A percentile compares a stretch with the other conserved stretches of the same genome.
These are phyloP conservation scores for Hoplostethus mediterraneus DNA, from an alignment of 2,797 vertebrate genomes.

Conservation along the genomic window DNA sequence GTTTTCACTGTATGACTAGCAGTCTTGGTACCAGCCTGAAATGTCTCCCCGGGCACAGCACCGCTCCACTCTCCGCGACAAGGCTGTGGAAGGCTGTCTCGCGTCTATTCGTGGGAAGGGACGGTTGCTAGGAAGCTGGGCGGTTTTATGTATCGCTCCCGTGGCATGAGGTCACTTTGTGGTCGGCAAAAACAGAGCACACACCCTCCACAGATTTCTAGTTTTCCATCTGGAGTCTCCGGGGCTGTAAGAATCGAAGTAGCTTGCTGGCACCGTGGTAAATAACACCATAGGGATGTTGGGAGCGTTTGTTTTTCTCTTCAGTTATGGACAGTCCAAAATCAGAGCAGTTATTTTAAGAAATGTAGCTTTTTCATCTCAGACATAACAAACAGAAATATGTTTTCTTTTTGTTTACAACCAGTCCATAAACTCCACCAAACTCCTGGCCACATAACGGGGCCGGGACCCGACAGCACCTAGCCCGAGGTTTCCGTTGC, in stretches of 20 bases:
- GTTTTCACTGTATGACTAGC: conserved; percentile 29
- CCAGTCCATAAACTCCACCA: conserved; percentile 27
- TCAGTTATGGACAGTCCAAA: conserved; percentile 24
- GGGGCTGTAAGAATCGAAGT: conserved; percentile 34
- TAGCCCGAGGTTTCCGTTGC: conserved; percentile 19
- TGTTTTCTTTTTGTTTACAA: conserved; percentile 35
- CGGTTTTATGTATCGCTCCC: conserved; percentile 49
- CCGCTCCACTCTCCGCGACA: not conserved
- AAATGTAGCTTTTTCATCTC: conserved; percentile 30
- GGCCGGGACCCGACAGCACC: conserved; percentile 25
- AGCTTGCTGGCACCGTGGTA: conserved; percentile 33
- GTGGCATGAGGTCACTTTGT: conserved; percentile 67
- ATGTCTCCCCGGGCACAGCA: not conserved
- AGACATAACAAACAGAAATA: conserved; percentile 48
- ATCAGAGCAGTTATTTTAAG: conserved; percentile 46
- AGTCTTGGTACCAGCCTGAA: not conserved
- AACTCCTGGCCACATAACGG: conserved; percentile 22
- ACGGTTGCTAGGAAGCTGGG: conserved; percentile 48
- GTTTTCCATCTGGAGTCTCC: conserved; percentile 67
- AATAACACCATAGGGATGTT: conserved; percentile 43
- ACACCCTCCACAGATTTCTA: conserved; percentile 55
- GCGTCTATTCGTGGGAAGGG: conserved; percentile 21
- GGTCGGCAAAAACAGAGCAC: conserved; percentile 55
- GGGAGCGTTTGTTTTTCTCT: conserved; percentile 34
- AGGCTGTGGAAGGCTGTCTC: conserved; percentile 30